Conservation (phyloP, 2,113 vertebrate genomes). For the Chloebia gouldiae region DNA sequence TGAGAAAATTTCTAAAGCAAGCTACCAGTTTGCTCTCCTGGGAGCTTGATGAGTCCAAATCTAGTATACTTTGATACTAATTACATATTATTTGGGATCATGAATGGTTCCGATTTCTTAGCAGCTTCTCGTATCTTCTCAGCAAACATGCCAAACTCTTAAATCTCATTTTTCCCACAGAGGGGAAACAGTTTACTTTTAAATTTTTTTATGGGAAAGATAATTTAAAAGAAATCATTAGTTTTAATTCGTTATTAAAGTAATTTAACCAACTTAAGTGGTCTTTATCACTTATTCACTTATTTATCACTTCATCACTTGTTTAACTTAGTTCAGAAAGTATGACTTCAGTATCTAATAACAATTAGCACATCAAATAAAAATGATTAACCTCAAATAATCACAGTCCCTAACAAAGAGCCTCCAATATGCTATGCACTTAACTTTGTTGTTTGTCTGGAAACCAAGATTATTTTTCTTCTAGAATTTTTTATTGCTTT, state of each 20-base stretch:
- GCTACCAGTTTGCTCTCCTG: neutral
- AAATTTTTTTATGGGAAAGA: neutral
- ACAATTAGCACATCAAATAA: neutral
- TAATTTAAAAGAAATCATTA: neutral
- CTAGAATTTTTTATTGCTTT: neutral
- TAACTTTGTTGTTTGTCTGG: neutral
- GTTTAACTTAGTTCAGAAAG: neutral
- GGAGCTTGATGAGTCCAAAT: neutral
- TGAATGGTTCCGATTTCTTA: neutral
- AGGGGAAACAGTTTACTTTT: neutral
- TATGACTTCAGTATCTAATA: neutral
- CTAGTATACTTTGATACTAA: neutral
- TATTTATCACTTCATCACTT: neutral
- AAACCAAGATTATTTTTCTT: neutral
- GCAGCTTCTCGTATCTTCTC: neutral
- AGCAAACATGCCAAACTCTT: neutral
- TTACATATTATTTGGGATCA: neutral
- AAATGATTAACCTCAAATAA: neutral
- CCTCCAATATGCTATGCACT: neutral
- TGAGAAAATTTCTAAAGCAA: neutral
- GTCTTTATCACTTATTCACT: neutral
- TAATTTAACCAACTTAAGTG: neutral
- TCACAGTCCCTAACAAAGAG: neutral
- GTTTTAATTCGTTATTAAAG: neutral
- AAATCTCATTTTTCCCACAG: neutral